These are phyloP conservation scores for Leptura quadrifasciata DNA, from an alignment of 2,888 invertebrate species.

Conservation along the genomic window DNA sequence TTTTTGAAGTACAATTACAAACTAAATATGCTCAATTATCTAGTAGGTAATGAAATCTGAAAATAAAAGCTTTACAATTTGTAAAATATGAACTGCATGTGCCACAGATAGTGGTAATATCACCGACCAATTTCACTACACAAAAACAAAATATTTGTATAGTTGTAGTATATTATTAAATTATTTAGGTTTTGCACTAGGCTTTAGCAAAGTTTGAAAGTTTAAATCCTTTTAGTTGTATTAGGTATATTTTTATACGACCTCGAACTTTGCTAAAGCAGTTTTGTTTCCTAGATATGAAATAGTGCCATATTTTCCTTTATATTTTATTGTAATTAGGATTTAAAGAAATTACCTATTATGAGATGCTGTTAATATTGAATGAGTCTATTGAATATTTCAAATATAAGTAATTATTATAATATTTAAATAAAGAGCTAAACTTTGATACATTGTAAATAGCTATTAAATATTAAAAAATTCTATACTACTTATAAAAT, in stretches of 20 bases:
- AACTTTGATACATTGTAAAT: slow-evolving; percentile 72
- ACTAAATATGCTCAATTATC: slow-evolving; percentile 19
- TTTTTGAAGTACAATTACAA: not conserved
- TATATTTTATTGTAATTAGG: slow-evolving; percentile 47
- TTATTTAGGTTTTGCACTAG: slow-evolving; percentile 43
- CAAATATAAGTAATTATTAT: slow-evolving; percentile 63
- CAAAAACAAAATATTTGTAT: slow-evolving; percentile 64
- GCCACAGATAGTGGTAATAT: slow-evolving; percentile 63
- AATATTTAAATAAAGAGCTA: slow-evolving; percentile 65
- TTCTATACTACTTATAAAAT: slow-evolving; percentile 59
- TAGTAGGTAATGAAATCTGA: slow-evolving; percentile 41
- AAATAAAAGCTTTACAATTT: slow-evolving; percentile 54
- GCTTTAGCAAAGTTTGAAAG: slow-evolving; percentile 25
- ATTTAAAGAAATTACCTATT: slow-evolving; percentile 48
- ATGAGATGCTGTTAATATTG: slow-evolving; percentile 67
- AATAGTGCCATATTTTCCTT: slow-evolving; percentile 59
- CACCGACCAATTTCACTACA: slow-evolving; percentile 70
- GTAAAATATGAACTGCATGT: slow-evolving; percentile 64
- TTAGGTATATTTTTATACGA: slow-evolving; percentile 32
- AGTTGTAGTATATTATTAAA: slow-evolving; percentile 58
- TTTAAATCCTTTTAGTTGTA: not conserved
- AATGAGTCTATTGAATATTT: slow-evolving; percentile 70
- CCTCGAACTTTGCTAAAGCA: slow-evolving; percentile 48
- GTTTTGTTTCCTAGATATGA: slow-evolving; percentile 39
- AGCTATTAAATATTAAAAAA: slow-evolving; percentile 66